Conservation (phyloP, 2,113 vertebrate genomes). For the Triplophysa siluroides region DNA sequence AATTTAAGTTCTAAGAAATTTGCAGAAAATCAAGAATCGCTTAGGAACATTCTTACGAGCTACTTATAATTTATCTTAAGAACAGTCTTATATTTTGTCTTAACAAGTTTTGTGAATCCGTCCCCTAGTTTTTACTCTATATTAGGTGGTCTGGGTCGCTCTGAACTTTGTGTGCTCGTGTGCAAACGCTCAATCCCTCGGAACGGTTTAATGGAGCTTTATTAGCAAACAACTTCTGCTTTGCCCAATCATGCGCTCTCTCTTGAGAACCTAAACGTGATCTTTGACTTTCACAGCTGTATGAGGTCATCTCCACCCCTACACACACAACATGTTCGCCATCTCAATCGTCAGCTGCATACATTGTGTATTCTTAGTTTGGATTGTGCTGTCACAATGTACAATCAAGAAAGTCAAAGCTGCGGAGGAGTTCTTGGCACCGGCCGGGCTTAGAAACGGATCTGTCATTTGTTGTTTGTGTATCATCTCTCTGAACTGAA, state of each 20-base stretch:
- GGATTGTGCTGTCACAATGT: too few species aligned
- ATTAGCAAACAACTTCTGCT: conserved; percentile 33
- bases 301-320: conserved; percentile 24
- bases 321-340: neutral
- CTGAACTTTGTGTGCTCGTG: neutral
- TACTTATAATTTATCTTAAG: too few species aligned
- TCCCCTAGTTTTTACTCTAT: neutral
- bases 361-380: too few species aligned
- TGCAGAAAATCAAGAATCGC: too few species aligned
- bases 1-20: too few species aligned
- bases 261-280: conserved; percentile 37
- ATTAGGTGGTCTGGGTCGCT: neutral
- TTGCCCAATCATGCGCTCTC: conserved; percentile 5
- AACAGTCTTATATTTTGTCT: too few species aligned
- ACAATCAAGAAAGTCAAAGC: conserved; percentile 20
- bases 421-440: conserved; percentile 25
- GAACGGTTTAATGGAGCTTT: conserved; percentile 37
- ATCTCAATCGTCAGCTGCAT: conserved; percentile 19
- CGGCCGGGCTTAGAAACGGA: neutral
- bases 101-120: neutral
- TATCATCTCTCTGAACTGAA: conserved; percentile 25
- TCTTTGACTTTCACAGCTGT: conserved; percentile 45
- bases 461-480: conserved; percentile 32
- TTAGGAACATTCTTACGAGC: too few species aligned
- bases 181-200: neutral